These are phyloP conservation scores for Tychaedon coryphoeus DNA, from an alignment of 2,113 vertebrate genomes.

Conservation along the genomic window DNA sequence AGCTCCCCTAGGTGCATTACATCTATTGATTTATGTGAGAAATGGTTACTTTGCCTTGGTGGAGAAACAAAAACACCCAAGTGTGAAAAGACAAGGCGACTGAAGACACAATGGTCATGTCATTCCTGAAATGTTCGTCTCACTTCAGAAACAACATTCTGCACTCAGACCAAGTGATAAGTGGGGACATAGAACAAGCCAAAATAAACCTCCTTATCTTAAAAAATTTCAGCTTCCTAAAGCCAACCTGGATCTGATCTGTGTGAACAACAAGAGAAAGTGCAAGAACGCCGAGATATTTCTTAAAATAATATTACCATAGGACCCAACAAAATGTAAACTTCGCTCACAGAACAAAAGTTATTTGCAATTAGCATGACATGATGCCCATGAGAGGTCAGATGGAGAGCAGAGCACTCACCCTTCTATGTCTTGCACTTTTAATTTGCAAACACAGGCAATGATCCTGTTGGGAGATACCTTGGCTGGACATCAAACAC, in stretches of 20 bases:
- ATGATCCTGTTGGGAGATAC: neutral
- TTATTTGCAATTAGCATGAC: conserved; percentile 20
- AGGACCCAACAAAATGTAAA: conserved; percentile 3
- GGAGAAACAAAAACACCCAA: conserved; percentile 25
- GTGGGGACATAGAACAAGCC: conserved; percentile 20
- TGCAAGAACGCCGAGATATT: neutral
- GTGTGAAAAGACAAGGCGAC: conserved; percentile 16
- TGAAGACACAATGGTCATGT: conserved; percentile 10
- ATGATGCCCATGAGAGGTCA: neutral
- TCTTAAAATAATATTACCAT: conserved; percentile 50
- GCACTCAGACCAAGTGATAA: conserved; percentile 24
- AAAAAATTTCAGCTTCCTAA: conserved; percentile 46
- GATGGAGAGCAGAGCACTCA: conserved; percentile 12
- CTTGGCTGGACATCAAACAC: neutral
- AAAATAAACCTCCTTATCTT: conserved; percentile 56
- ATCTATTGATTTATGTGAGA: conserved; percentile 50
- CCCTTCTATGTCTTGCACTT: neutral
- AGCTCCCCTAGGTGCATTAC: conserved; percentile 1
- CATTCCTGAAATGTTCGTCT: neutral
- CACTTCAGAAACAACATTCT: conserved; percentile 40
- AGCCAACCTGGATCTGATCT: conserved; percentile 30
- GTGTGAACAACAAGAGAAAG: conserved; percentile 50
- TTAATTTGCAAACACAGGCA: conserved; percentile 34
- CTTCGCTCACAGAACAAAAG: neutral
- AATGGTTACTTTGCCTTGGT: conserved; percentile 19